Percentiles rank a stretch among this genome's conserved stretches.
These are phyloP conservation scores for Mormyrus iriodes DNA, from an alignment of 2,113 vertebrate species.

Conservation along the genomic window DNA sequence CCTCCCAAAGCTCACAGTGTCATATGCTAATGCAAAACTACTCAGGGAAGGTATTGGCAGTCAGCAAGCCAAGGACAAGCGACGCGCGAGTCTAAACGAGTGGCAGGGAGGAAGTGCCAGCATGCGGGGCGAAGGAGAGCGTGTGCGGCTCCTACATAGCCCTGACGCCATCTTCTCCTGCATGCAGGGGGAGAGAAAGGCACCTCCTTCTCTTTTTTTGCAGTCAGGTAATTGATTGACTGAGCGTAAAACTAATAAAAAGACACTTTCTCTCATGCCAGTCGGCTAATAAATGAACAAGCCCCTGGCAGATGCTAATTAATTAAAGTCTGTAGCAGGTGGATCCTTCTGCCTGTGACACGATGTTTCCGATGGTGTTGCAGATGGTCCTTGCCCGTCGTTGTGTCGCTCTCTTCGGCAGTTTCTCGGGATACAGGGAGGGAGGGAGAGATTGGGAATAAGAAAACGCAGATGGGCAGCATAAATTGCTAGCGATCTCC, in stretches of 20 bases:
- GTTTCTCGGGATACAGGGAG: neutral
- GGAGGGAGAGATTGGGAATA: neutral
- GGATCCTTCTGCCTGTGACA: neutral
- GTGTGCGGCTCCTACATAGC: neutral
- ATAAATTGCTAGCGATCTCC: neutral
- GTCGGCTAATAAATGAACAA: slow-evolving; percentile 1
- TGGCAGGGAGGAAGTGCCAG: neutral
- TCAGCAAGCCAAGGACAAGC: neutral
- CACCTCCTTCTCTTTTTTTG: too few relatives aligned
- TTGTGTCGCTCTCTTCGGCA: neutral
- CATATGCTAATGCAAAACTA: neutral
- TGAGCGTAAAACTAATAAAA: slow-evolving; percentile 6
- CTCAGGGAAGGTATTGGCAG: neutral
- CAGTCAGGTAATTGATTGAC: slow-evolving; percentile 6
- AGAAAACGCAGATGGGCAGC: neutral
- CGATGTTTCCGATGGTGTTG: neutral
- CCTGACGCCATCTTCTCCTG: neutral
- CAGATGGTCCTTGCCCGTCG: neutral
- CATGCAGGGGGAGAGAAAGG: neutral
- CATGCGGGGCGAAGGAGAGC: neutral
- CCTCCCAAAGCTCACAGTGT: neutral
- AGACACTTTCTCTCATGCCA: slow-evolving; percentile 10
- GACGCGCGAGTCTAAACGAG: neutral
- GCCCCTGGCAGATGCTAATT: slow-evolving; percentile 2
- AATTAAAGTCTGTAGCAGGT: slow-evolving; percentile 10